These are phyloP conservation scores for Sebastes baramenuke DNA, from an alignment of 2,797 vertebrate genomes.

Conservation along the genomic window DNA sequence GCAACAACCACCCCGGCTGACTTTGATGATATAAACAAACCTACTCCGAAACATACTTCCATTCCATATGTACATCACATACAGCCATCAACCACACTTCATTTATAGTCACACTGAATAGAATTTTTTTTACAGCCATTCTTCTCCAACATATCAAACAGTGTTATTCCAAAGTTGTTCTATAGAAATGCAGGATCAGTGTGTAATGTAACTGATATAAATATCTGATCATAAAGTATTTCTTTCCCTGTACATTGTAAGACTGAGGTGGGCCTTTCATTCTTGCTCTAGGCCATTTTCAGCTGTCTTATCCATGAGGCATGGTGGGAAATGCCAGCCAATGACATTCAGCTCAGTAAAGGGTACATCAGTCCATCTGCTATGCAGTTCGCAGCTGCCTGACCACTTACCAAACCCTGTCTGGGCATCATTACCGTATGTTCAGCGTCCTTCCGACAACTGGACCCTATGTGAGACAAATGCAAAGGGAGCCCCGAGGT, in stretches of 20 bases:
- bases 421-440: conserved; percentile 74
- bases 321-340: conserved; percentile 75
- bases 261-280: conserved; percentile 18
- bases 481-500: conserved; percentile 64
- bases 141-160: neutral
- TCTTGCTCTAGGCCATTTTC: conserved; percentile 50
- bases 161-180: neutral
- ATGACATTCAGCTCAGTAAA: conserved; percentile 81
- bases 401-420: conserved; percentile 73
- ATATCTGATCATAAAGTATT: neutral
- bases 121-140: neutral
- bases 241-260: neutral
- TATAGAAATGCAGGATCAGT: neutral
- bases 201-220: neutral
- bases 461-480: conserved; percentile 67
- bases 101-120: neutral
- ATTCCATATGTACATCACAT: neutral
- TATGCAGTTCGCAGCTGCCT: conserved; percentile 70
- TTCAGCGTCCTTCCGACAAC: conserved; percentile 61
- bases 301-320: conserved; percentile 66
- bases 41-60: neutral
- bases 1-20: neutral
- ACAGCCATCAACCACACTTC: neutral
- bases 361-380: conserved; percentile 81
- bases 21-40: neutral